Evolutionary conservation across 2,113 vertebrate species (phyloP), one percentile per base, ranked within the genome.

Genomic region (Progne subis): DNA sequence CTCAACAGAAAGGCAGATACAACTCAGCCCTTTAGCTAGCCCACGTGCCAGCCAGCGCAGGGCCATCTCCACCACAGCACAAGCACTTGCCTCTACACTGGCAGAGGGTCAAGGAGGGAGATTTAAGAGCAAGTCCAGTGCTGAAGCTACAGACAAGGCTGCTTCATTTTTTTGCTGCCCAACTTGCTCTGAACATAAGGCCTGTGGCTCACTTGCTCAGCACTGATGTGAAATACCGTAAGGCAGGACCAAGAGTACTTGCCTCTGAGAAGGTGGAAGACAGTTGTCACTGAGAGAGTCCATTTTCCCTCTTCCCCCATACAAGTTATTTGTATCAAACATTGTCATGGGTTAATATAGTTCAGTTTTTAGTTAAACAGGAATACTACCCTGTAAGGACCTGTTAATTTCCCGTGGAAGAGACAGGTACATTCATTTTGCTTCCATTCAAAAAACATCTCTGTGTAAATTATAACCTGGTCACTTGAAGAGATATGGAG

Each of bases 1-100:
- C 12, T 12, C 25, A 64, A 0, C 5, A 43, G 41, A 44, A 92
- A 47, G 10, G 9, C 0, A 46, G 43, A 57, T 24, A 83, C 1
- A 43, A 6, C 46, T 76, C 28, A 46, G 64, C 67, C 26, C 29
- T 81, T 76, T 2, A 67, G 53, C 23, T 21, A n/a, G 18, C 16
- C 49, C 52, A 17, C 3, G 12, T 25, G 57, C 37, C 82, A 91
- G 70, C 14, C 61, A 79, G 65, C 21, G 71, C 31, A 71, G 24
- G 44, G 5, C 70, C 8, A 47, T 24, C 32, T 50, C 50, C 81
- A 75, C 11, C 16, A 57, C 1, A 79, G 49, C 72, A 70, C 52
- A 64, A 60, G 53, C 3, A 60, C 46, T 32, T 31, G 29, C 18
- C 49, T 78, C 47, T n/a, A 19, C 11, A 41, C 26, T 14, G n/a